Percentiles rank a stretch among this genome's conserved stretches.
Conservation (phyloP, 2,888 invertebrate species). For the Apamea epomidion region DNA sequence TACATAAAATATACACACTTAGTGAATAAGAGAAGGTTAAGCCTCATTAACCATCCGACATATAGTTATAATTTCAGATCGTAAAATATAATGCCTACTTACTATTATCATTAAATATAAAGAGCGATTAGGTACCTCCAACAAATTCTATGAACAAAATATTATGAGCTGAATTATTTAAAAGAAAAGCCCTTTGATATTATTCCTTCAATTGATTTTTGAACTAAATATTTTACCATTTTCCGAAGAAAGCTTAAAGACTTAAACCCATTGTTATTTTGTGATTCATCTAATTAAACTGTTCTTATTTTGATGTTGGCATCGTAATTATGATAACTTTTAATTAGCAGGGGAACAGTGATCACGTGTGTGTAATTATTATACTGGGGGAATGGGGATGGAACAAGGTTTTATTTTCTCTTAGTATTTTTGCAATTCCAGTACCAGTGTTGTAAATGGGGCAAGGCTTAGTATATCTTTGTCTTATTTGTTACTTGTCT, state of each 20-base stretch:
- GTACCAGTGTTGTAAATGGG: neutral
- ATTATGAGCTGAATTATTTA: neutral
- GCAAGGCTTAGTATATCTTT: constrained; percentile 14
- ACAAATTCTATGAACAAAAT: neutral
- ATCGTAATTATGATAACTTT: neutral
- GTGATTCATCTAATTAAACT: constrained; percentile 1
- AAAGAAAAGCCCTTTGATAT: constrained; percentile 12
- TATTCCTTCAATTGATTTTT: constrained; percentile 1
- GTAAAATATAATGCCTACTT: constrained; percentile 65
- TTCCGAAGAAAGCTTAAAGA: neutral
- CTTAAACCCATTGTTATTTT: neutral
- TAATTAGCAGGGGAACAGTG: neutral
- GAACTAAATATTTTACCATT: neutral
- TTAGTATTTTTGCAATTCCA: constrained; percentile 3
- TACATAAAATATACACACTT: constrained; percentile 28
- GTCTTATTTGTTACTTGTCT: neutral
- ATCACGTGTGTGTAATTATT: neutral
- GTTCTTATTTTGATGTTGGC: constrained; percentile 19
- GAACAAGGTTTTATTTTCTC: neutral
- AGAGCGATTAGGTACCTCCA: neutral
- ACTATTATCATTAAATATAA: neutral
- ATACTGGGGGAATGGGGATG: neutral
- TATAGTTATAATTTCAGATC: constrained; percentile 70
- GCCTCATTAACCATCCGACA: constrained; percentile 53
- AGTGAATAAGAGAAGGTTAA: constrained; percentile 32